Evolutionary conservation across 2,113 vertebrate genomes (phyloP), one percentile per base, ranked within the genome.

Genomic region (Ageneiosus marmoratus): DNA sequence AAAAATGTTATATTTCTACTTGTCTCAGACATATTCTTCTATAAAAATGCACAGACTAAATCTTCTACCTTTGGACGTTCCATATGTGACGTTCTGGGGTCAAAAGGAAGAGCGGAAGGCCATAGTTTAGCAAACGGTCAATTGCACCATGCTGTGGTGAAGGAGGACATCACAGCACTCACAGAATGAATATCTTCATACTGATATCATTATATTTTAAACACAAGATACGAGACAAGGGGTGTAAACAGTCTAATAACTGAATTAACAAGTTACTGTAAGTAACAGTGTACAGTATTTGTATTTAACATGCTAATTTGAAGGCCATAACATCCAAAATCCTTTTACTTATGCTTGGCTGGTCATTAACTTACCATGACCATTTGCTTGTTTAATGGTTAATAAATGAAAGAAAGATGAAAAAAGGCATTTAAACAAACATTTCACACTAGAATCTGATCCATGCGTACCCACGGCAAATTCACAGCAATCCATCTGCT

Each of bases 401-500:
- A 53, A n/a, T 44, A 24, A 72, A 56, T 1, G 0, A 44, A 12
- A 24, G 10, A 1, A 29, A 16, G 24, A 51, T 12, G 11, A 3
- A 20, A 50, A 69, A 69, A 34, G n/a, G 44, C 60, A 65, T 32
- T 22, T 24, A 29, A 22, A 32, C 16, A 11, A 27, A 37, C 27
- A 1, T 18, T 63, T 63, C 29, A 53, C 7, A 82, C 27, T 51
- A 46, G 48, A n/a, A 65, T 73, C 29, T 75, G 65, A 67, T 81
- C 34, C 41, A 67, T 48, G 46, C 74, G 81, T 50, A 63, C 18
- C 32, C 60, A 58, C 75, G 58, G 29, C 81, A 81, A 22, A 50
- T 65, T 53, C 58, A 44, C 78, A 77, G 56, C 79, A 58, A 73
- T 48, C 55, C 79, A 83, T 82, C 82, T 78, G 67, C 65, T 74